These are phyloP conservation scores for Melipona bicolor DNA, from an alignment of 2,888 invertebrate species.

Conservation along the genomic window DNA sequence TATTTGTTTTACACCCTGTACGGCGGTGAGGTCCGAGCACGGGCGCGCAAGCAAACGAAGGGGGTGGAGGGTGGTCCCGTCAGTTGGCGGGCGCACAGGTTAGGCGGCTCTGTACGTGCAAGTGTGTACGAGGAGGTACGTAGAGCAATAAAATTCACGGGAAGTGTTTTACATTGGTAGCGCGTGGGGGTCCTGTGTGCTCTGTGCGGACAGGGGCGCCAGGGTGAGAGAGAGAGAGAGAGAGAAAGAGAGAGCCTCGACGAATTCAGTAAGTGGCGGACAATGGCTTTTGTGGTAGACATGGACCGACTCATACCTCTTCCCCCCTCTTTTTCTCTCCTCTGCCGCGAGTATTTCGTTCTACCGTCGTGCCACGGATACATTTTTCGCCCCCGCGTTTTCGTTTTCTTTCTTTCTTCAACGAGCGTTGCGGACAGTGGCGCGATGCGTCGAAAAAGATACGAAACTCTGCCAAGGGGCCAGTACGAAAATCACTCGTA, in stretches of 20 bases:
- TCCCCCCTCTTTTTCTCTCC: slow-evolving; percentile 55
- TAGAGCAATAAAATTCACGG: slow-evolving; percentile 80
- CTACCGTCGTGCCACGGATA: slow-evolving; percentile 50
- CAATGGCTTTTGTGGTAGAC: slow-evolving; percentile 79
- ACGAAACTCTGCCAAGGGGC: slow-evolving; percentile 30
- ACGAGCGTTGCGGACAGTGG: slow-evolving; percentile 20
- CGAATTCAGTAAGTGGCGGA: slow-evolving; percentile 83
- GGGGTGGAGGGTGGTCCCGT: slow-evolving; percentile 46
- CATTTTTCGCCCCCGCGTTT: slow-evolving; percentile 51
- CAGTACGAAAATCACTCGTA: not conserved
- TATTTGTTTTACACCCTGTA: slow-evolving; percentile 40
- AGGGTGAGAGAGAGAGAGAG: slow-evolving; percentile 61
- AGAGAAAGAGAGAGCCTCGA: slow-evolving; percentile 70
- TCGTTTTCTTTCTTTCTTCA: slow-evolving; percentile 46
- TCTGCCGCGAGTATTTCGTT: slow-evolving; percentile 65
- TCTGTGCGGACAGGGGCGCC: slow-evolving; percentile 54
- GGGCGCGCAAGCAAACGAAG: slow-evolving; percentile 36
- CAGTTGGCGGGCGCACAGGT: slow-evolving; percentile 57
- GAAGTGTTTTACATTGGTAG: slow-evolving; percentile 81
- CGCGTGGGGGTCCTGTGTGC: slow-evolving; percentile 56
- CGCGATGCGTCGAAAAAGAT: slow-evolving; percentile 40
- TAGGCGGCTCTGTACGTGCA: slow-evolving; percentile 60
- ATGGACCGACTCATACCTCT: slow-evolving; percentile 75
- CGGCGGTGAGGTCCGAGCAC: slow-evolving; percentile 41
- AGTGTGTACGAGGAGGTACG: slow-evolving; percentile 69